Evolutionary conservation across 2,113 vertebrate genomes (phyloP), one percentile per base, ranked within the genome.

Genomic region (Dinomys branickii): DNA sequence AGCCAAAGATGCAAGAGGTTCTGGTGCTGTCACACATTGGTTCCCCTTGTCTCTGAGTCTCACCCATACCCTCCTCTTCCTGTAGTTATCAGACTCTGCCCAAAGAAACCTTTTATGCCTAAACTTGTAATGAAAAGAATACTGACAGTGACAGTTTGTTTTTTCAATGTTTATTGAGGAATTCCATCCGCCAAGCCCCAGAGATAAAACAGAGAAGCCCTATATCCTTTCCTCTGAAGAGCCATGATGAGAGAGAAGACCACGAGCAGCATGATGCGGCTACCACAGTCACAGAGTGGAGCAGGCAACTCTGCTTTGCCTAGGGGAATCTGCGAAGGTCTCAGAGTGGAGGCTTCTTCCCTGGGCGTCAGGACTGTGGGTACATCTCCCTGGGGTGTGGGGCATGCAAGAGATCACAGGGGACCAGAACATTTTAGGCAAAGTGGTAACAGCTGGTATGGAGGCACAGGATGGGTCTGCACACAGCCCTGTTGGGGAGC

Each of bases 81-180:
- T 86, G 33, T 1, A 84, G 9, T 58, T 30, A 56, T 75, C 7
- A 96, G 88, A 88, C 11, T 52, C 81, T 77, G 85, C 52, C 88
- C 69, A 78, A 58, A 88, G 47, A 95, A 78, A 90, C 10, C 88
- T 71, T 28, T 61, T 88, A 41, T 89, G 52, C 56, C n/a, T 81
- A 82, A 81, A 67, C 56, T 91, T 71, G n/a, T 61, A 89, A 82
- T 3, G 52, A 94, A 94, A 94, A 52, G 84, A 77, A 56, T 85
- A 52, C 80, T 50, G 44, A 38, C 28, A 41, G 81, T 85, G 71
- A 93, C 33, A 24, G 38, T 35, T 35, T 59, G 38, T 67, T 52
- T 85, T 9, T 58, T 87, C 44, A 73, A 47, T 5, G 35, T 95
- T 91, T 92, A 61, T 56, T 75, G 52, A 89, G 69, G 56, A 89